phyloP scores from a whole-genome alignment of 2,888 invertebrate species.

The Oithona nana region DNA sequence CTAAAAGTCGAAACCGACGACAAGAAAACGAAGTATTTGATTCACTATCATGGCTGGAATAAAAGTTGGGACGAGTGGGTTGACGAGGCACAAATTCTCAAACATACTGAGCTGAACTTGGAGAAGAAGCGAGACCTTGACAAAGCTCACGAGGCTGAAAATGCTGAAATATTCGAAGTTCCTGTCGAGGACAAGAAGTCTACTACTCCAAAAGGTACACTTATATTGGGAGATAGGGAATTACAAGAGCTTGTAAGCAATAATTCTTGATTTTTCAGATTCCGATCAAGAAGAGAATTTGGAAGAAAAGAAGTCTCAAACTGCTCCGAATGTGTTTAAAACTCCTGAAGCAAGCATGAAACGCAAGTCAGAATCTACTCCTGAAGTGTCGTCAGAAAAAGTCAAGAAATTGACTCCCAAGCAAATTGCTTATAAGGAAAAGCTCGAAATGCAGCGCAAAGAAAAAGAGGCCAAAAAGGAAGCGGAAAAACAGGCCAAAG shows the following conservation, averaged over 20 bases:
- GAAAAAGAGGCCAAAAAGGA: constrained; percentile 3
- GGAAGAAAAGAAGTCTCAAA: too few relatives aligned
- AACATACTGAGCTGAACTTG: constrained; percentile 69
- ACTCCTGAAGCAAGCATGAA: background rate
- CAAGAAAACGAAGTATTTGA: constrained; percentile 69
- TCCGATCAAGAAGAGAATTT: too few relatives aligned
- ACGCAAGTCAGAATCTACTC: background rate
- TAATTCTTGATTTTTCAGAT: too few relatives aligned
- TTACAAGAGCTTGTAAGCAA: too few relatives aligned
- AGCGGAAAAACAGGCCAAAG: background rate
- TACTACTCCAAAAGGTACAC: too few relatives aligned
- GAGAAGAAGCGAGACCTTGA: constrained; percentile 68
- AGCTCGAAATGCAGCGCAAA: constrained; percentile 3
- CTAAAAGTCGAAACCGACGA: constrained; percentile 65
- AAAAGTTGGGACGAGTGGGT: constrained; percentile 50
- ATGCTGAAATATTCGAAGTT: too few relatives aligned
- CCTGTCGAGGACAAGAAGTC: too few relatives aligned
- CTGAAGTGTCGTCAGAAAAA: background rate
- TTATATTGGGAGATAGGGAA: too few relatives aligned
- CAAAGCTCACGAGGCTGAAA: constrained; percentile 50
- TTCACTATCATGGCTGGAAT: constrained; percentile 96
- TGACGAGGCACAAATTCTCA: constrained; percentile 67
- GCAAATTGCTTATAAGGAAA: background rate
- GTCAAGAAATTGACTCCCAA: background rate
- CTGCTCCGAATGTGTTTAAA: too few relatives aligned